Evolutionary conservation across 2,113 vertebrate species (phyloP).

Genomic region (Gnathonemus echidnorhynchus): DNA sequence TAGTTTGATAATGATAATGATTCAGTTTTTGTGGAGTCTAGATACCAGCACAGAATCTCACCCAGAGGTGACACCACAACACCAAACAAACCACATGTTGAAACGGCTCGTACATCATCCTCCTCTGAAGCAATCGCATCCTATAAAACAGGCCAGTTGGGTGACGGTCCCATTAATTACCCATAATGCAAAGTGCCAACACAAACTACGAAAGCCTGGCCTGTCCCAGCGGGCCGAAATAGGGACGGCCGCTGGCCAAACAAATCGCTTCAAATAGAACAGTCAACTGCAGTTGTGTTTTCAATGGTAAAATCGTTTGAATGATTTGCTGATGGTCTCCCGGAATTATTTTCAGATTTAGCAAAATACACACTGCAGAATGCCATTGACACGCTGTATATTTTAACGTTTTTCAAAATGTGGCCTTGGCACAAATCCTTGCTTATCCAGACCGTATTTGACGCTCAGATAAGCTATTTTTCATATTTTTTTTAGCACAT

Average conservation of each 20-base stretch:
- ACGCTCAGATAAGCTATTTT: not conserved
- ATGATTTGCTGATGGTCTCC: not conserved
- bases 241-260: not conserved
- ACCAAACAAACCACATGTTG: slow-evolving; percentile 29
- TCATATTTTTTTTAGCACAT: not conserved
- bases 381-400: not conserved
- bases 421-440: not conserved
- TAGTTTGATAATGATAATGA: slow-evolving; percentile 39
- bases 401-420: not conserved
- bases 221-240: not conserved
- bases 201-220: not conserved
- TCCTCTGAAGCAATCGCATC: not conserved
- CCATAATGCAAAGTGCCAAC: slow-evolving; percentile 15
- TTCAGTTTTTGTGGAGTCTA: not conserved
- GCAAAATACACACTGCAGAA: not conserved
- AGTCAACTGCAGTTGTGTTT: not conserved
- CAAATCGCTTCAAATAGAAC: not conserved
- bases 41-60: slow-evolving; percentile 8
- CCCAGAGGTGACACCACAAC: not conserved
- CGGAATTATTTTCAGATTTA: not conserved
- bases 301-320: not conserved
- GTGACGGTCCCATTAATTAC: not conserved
- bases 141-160: not conserved
- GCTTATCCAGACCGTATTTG: not conserved
- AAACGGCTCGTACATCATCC: not conserved